Evolutionary conservation across 2,888 invertebrate species (phyloP).

Genomic region (Agrotis clavis): DNA sequence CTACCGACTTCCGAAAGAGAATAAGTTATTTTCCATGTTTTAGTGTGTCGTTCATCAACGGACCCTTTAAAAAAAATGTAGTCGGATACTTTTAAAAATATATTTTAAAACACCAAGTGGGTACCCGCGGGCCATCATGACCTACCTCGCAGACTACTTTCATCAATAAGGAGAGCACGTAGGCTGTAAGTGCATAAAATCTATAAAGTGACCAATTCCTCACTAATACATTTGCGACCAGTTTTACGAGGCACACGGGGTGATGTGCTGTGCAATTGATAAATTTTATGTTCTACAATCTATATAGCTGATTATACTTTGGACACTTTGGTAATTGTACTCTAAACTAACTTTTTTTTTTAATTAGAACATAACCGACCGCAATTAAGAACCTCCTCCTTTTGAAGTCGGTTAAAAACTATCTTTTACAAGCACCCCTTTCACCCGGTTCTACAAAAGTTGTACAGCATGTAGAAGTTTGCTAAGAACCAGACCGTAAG

Average conservation of each 20-base stretch:
- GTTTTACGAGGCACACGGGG: conserved; percentile 24
- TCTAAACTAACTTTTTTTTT: too few species aligned
- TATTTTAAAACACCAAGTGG: neutral
- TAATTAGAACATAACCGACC: too few species aligned
- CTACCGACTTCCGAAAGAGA: too few species aligned
- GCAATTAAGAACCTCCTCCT: too few species aligned
- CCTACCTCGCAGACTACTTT: neutral
- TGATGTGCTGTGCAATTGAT: conserved; percentile 26
- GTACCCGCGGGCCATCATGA: neutral
- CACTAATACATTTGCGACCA: conserved; percentile 34
- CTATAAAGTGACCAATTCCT: conserved; percentile 17
- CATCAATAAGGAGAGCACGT: conserved; percentile 7
- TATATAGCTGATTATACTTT: neutral
- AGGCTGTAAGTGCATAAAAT: conserved; percentile 18
- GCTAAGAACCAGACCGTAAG: conserved; percentile 20
- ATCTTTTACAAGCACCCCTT: neutral
- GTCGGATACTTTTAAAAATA: too few species aligned
- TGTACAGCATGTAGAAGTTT: conserved; percentile 24
- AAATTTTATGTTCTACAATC: conserved; percentile 20
- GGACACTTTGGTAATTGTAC: too few species aligned
- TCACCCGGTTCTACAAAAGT: conserved; percentile 5
- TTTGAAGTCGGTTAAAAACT: too few species aligned
- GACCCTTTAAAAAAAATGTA: too few species aligned
- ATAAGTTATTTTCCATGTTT: too few species aligned
- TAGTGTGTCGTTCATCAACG: too few species aligned